Evolutionary conservation across 2,888 invertebrate genomes (phyloP), one percentile per base, ranked within the genome.

Genomic region (Harpalus rubripes): DNA sequence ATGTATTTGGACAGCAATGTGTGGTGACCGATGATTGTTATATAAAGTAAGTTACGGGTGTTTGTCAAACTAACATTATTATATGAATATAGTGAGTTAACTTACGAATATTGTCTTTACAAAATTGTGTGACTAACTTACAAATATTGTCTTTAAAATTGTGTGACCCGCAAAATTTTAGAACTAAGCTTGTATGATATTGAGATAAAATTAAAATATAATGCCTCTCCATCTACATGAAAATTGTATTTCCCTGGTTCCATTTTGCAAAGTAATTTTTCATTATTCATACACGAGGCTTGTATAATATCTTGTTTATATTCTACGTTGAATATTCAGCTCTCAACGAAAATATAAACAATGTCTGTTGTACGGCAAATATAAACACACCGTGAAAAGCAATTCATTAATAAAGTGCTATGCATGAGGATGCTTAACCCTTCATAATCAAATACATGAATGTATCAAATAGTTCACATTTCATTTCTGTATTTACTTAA

Each of bases 361-460:
- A 22, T 22, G 63, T 12, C 22, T 63, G 63, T 5, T 63, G 63
- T 22, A 63, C 22, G 22, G 63, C 26, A 63, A 61, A 63, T 63
- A 26, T 7, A 7, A 22, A 8, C 63, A 63, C 5, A 22, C 63
- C 12, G 12, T 26, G 10, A 26, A 63, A 63, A 63, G 63, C 63
- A 63, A 26, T 63, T 18, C 63, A 63, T 63, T 63, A 63, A 63
- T 63, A 26, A 63, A 12, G 16, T 61, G 8, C 18, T 61, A 6
- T 18, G 59, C 63, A 63, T 63, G 63, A 18, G 26, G 18, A 12
- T 22, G 63, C 63, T 63, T 61, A 63, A 63, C 63, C 63, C 22
- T 63, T 63, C 63, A 63, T 63, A 26, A 63, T 63, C 63, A 22
- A 18, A 63, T 63, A 63, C 22, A 52, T 52, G 44, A 52, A 52